Percentiles rank a stretch among this genome's conserved stretches.
Evolutionary conservation across 2,888 invertebrate genomes (phyloP).

Genomic region (Microctonus hyperodae): DNA sequence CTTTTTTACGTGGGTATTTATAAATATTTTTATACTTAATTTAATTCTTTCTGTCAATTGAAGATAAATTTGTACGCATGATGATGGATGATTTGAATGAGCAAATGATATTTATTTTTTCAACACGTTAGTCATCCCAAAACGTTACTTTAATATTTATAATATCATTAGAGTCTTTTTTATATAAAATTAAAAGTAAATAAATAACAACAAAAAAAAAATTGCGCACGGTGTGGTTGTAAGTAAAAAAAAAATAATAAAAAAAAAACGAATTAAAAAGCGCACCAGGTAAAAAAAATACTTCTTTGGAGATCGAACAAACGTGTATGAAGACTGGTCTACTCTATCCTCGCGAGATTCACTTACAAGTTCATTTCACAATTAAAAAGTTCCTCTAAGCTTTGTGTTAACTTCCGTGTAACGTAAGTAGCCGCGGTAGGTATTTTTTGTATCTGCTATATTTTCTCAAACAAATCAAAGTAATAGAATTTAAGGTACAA

Average conservation of each 20-base stretch:
- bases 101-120: conserved; percentile 35
- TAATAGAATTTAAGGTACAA: conserved; percentile 53
- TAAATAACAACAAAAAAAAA: conserved; percentile 38
- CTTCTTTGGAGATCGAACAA: conserved; percentile 61
- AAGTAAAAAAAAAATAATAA: conserved; percentile 50
- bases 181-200: conserved; percentile 13
- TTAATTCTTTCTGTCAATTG: background rate
- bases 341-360: conserved; percentile 60
- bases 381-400: conserved; percentile 59
- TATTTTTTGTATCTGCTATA: conserved; percentile 65
- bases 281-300: conserved; percentile 62
- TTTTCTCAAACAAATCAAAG: conserved; percentile 44
- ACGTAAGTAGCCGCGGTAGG: conserved; percentile 71
- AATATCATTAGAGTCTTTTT: conserved; percentile 14
- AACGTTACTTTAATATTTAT: conserved; percentile 22
- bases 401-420: conserved; percentile 63
- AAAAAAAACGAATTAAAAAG: conserved; percentile 45
- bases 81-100: conserved; percentile 38
- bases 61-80: conserved; percentile 34
- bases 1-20: conserved; percentile 22
- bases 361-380: conserved; percentile 53
- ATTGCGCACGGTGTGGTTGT: conserved; percentile 58
- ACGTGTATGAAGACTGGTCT: conserved; percentile 60
- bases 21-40: background rate
- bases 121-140: conserved; percentile 27